Conservation (phyloP, 2,888 invertebrate species). For the Ophioninae sp. region DNA sequence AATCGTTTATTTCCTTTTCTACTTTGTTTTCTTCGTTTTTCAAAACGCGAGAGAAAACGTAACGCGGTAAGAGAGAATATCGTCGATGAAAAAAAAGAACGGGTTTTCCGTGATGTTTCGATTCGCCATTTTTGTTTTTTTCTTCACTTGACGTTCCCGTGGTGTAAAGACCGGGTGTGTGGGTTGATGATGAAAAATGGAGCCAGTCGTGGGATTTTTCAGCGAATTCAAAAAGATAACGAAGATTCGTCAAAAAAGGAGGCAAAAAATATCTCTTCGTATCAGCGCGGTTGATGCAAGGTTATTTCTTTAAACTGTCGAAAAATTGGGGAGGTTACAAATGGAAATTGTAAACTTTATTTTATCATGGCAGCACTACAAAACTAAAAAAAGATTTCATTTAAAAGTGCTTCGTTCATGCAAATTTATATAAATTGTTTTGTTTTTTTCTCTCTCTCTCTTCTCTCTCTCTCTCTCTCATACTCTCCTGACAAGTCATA, state of each 20-base stretch:
- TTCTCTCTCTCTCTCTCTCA: conserved; percentile 50
- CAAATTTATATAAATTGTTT: conserved; percentile 71
- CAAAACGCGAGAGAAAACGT: conserved; percentile 24
- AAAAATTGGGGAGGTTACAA: conserved; percentile 62
- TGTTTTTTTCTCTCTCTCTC: conserved; percentile 46
- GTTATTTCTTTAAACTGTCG: conserved; percentile 17
- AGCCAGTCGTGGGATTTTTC: not conserved
- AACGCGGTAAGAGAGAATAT: conserved; percentile 59
- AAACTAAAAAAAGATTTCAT: conserved; percentile 71
- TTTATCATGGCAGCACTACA: conserved; percentile 73
- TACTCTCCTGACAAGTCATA: conserved; percentile 68
- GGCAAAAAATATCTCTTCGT: conserved; percentile 10
- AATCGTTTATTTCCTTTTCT: conserved; percentile 13
- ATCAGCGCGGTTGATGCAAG: not conserved
- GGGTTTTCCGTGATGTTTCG: not conserved
- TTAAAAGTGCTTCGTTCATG: conserved; percentile 72
- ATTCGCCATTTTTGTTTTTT: not conserved
- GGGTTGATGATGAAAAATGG: not conserved
- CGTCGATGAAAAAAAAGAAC: conserved; percentile 40
- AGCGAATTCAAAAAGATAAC: not conserved
- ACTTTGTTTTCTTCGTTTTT: conserved; percentile 5
- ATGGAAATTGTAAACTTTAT: conserved; percentile 75
- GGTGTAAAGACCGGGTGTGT: not conserved
- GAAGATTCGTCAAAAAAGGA: conserved; percentile 28
- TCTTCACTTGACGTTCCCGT: not conserved